Base-by-base conservation (phyloP, 2,888 invertebrate species). In the Alloscopus bannaensis region DNA sequence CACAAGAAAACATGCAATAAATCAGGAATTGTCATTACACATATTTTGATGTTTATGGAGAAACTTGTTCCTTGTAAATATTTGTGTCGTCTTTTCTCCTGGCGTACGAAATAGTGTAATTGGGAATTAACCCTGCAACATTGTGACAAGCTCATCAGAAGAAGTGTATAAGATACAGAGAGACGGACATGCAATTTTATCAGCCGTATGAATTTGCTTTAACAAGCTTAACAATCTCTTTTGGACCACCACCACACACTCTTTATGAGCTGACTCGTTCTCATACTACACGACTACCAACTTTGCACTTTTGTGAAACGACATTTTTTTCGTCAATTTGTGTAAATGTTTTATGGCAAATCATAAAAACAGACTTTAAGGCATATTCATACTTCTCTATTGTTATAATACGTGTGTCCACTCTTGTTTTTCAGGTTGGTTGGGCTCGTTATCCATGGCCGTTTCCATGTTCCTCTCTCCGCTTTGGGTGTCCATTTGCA, bases 401-500 rank as follows among this genome's bases (percentile, higher is more conserved):
- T 13, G 52, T 66, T 31, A 62, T 60, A 11, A 60, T 40, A 26
- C n/a, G n/a, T 36, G n/a, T n/a, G n/a, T 36, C 36, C 36, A 8
- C 13, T 36, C 36, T 36, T 36, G 6, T 36, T 36, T 36, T 36
- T 36, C 36, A 86, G 86, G 84, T 47, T 86, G 86, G 86, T 57
- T 85, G n/a, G 84, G 84, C 24, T 80, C 84, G 1, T 28, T 81
- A 11, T 85, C 84, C 26, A 80, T 86, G 60, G 86, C 82, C 24
- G 78, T 84, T 22, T 86, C 86, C 8, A 52, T 86, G 66, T 81
- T 86, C 60, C 68, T 86, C 2, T 85, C 84, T 1, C 86, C 86
- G 11, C 50, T 86, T 18, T 86, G 85, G 85, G 85, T 86, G 86
- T 94, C 94, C 47, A 91, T 95, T 52, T 84, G 84, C 59, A 86